These are phyloP conservation scores for Asteroscopus sphinx DNA, from an alignment of 2,888 invertebrate genomes.

Conservation along the genomic window DNA sequence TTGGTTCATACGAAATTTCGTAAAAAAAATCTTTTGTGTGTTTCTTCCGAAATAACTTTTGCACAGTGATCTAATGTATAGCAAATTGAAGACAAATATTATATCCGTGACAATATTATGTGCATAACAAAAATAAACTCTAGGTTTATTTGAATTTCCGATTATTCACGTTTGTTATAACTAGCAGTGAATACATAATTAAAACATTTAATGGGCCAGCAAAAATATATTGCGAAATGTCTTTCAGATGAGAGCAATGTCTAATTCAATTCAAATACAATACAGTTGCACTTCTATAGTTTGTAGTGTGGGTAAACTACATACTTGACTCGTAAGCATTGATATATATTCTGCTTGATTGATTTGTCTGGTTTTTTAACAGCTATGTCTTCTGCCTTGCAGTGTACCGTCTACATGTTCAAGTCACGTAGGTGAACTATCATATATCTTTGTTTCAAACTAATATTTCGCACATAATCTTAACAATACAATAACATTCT, in stretches of 20 bases:
- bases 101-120: not conserved
- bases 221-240: too few species aligned
- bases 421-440: conserved; percentile 34
- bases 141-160: too few species aligned
- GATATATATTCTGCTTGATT: too few species aligned
- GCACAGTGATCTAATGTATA: conserved; percentile 40
- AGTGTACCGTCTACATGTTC: conserved; percentile 23
- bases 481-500: conserved; percentile 26
- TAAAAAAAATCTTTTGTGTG: conserved; percentile 71
- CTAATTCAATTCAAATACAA: too few species aligned
- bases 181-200: too few species aligned
- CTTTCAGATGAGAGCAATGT: too few species aligned
- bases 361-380: not conserved
- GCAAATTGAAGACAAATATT: not conserved
- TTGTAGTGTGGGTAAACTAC: too few species aligned
- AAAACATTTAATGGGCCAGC: too few species aligned
- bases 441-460: conserved; percentile 17
- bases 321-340: too few species aligned
- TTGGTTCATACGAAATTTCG: conserved; percentile 65
- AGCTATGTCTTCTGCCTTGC: conserved; percentile 16
- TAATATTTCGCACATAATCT: conserved; percentile 32
- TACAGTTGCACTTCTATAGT: too few species aligned
- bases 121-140: too few species aligned
- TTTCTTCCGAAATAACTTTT: conserved; percentile 67
- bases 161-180: too few species aligned